Percentiles rank a stretch among this genome's conserved stretches.
These are phyloP conservation scores for Danaus melanippus DNA, from an alignment of 1,140 invertebrate species.

Conservation along the genomic window DNA sequence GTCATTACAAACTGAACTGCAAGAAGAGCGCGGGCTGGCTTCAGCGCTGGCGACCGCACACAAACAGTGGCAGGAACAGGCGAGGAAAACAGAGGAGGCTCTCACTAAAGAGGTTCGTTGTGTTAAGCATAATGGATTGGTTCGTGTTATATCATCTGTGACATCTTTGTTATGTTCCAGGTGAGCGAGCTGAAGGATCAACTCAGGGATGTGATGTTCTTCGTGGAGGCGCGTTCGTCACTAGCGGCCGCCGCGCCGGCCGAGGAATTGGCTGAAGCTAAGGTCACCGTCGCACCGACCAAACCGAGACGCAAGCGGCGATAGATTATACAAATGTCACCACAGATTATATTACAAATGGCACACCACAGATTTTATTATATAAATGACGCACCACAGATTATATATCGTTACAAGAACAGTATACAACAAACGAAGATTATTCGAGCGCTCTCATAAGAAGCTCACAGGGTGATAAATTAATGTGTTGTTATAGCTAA, in stretches of 20 bases:
- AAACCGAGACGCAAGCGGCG: conserved; percentile 26
- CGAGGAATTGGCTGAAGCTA: conserved; percentile 41
- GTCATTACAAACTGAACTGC: conserved; percentile 76
- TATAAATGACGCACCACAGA: no score
- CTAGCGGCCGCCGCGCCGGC: conserved; percentile 32
- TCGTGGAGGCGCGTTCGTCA: conserved; percentile 83
- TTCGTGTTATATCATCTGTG: no score
- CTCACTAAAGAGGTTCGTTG: conserved; percentile 36
- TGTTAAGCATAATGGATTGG: no score
- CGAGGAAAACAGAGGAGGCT: conserved; percentile 30
- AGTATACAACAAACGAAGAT: no score
- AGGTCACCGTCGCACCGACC: conserved; percentile 31
- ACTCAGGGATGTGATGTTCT: conserved; percentile 96
- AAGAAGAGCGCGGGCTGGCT: conserved; percentile 86
- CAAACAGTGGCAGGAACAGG: conserved; percentile 80
- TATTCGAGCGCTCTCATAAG: no score
- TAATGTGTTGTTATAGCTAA: no score
- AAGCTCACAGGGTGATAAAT: no score
- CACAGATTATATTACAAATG: no score
- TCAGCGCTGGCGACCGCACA: conserved; percentile 81
- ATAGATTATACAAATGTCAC: conserved; percentile 5
- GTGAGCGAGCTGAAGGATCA: conserved; percentile 90
- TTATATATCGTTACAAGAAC: no score
- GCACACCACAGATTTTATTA: no score
- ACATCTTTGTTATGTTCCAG: conserved; percentile 64